These are phyloP conservation scores for Prionailurus bengalensis DNA, from an alignment of 2,113 vertebrate species.

Conservation along the genomic window DNA sequence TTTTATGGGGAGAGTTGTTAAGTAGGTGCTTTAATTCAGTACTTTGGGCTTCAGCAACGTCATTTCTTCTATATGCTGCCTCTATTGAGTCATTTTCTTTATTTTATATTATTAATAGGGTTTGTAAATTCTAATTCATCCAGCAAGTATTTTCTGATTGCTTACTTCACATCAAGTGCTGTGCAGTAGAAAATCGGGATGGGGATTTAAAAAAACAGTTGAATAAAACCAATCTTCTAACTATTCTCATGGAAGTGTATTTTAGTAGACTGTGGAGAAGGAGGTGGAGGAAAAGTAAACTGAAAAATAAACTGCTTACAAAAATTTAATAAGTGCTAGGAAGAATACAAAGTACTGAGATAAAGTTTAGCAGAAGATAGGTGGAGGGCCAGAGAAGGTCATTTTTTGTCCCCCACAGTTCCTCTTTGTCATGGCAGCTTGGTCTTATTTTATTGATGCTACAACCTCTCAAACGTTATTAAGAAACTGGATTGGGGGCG, in stretches of 20 bases:
- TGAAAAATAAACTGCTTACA: conserved; percentile 51
- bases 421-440: conserved; percentile 46
- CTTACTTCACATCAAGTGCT: not conserved
- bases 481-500: not conserved
- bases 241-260: conserved; percentile 26
- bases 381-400: not conserved
- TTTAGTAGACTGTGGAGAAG: not conserved
- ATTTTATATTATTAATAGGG: not conserved
- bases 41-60: not conserved
- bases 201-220: not conserved
- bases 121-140: not conserved
- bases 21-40: not conserved
- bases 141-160: conserved; percentile 11
- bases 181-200: not conserved
- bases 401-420: conserved; percentile 20
- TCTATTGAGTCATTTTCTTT: not conserved
- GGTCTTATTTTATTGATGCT: conserved; percentile 57
- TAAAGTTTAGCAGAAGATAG: conserved; percentile 13
- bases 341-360: conserved; percentile 8
- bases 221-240: conserved; percentile 36
- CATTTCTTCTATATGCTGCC: not conserved
- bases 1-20: not conserved
- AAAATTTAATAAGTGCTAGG: conserved; percentile 31
- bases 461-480: conserved; percentile 58
- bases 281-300: not conserved